Conservation (phyloP, 2,888 invertebrate genomes). For the Rhabditophanes sp. region DNA sequence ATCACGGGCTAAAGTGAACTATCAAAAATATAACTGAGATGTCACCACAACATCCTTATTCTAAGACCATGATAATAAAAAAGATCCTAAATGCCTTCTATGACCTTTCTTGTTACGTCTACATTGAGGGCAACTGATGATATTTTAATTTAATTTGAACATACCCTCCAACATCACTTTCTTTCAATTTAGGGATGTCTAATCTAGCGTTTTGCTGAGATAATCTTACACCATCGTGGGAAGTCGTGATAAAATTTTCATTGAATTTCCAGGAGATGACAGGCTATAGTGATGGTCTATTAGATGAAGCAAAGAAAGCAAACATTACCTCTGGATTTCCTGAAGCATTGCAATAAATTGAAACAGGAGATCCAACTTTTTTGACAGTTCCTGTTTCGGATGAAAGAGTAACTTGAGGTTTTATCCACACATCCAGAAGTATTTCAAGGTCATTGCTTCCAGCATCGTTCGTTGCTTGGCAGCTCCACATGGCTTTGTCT, state of each 20-base stretch:
- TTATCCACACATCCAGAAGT: conserved; percentile 34
- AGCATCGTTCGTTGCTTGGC: conserved; percentile 47
- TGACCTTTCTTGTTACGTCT: no score
- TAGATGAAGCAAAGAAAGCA: no score
- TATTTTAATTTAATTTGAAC: no score
- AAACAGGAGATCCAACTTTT: conserved; percentile 43
- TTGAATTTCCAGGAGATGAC: conserved; percentile 41
- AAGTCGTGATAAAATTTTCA: conserved; percentile 49
- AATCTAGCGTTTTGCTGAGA: conserved; percentile 27
- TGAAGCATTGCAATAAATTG: conserved; percentile 45
- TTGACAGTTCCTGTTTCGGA: conserved; percentile 3
- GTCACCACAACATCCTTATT: no score
- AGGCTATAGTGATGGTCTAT: no score
- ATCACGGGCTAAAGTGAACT: no score
- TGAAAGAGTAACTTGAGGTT: conserved; percentile 7
- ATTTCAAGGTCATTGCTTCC: conserved; percentile 41
- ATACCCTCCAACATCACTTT: conserved; percentile 53
- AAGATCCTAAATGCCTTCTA: no score
- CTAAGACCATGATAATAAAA: no score
- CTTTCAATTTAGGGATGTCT: conserved; percentile 34
- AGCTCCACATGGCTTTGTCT: conserved; percentile 46
- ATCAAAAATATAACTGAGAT: no score
- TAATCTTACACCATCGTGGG: conserved; percentile 26
- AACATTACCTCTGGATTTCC: conserved; percentile 47
- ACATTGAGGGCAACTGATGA: no score